A percentile compares a stretch with the other conserved stretches of the same genome.
Conservation (phyloP, 2,113 vertebrate species). For the Cervus canadensis region DNA sequence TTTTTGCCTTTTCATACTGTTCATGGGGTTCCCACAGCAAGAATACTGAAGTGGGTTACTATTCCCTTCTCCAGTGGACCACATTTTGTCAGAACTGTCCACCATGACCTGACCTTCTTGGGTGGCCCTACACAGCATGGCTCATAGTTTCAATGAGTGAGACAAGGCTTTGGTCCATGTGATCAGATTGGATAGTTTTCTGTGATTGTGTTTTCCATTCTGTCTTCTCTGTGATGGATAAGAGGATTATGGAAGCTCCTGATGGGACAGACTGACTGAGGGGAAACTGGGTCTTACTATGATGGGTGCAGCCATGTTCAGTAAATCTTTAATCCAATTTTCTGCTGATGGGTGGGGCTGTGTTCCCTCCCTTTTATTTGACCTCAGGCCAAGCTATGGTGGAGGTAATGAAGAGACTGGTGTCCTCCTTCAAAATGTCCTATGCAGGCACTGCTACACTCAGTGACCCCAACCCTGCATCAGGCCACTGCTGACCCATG, state of each 20-base stretch:
- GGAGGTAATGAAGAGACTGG: background rate
- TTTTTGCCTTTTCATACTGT: background rate
- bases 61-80: background rate
- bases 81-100: background rate
- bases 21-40: background rate
- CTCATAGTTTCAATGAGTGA: background rate
- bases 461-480: background rate
- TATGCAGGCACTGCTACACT: background rate
- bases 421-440: background rate
- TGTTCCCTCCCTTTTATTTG: background rate
- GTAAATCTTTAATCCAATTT: background rate
- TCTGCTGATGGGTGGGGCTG: background rate
- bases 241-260: background rate
- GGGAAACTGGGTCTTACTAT: background rate
- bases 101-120: rapidly evolving
- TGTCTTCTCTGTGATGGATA: background rate
- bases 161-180: background rate
- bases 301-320: background rate
- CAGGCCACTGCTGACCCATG: background rate
- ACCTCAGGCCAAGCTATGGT: background rate
- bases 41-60: background rate
- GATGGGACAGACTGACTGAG: background rate
- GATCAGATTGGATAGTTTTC: background rate
- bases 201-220: background rate
- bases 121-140: background rate